Evolutionary conservation across 2,113 vertebrate genomes (phyloP).

Genomic region (Hydropotes inermis): DNA sequence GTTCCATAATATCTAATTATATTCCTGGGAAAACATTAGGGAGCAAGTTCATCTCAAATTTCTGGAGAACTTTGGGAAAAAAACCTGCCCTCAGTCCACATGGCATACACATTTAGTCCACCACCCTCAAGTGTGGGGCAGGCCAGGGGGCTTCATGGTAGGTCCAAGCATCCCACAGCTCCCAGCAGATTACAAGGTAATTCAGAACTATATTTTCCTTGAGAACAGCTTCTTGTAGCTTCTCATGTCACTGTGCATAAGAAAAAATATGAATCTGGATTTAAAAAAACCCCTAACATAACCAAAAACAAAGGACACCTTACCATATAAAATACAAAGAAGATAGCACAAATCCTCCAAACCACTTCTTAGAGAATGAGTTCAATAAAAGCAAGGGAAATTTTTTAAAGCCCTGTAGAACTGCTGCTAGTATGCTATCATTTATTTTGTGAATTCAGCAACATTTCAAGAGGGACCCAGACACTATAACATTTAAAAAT

Average conservation of each 20-base stretch:
- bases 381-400: slow-evolving; percentile 49
- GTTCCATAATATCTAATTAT: neutral
- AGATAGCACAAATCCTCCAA: neutral
- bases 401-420: slow-evolving; percentile 11
- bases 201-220: neutral
- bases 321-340: slow-evolving; percentile 38
- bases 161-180: neutral
- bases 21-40: neutral
- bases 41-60: neutral
- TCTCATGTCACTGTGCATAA: neutral
- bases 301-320: neutral
- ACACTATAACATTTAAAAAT: slow-evolving; percentile 70
- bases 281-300: neutral
- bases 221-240: slow-evolving; percentile 6
- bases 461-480: slow-evolving; percentile 53
- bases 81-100: neutral
- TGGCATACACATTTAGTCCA: neutral
- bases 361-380: neutral
- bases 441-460: slow-evolving; percentile 78
- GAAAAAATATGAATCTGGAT: neutral
- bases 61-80: neutral
- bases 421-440: slow-evolving; percentile 41
- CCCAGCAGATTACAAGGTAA: neutral
- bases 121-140: neutral
- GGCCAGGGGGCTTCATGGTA: neutral